Evolutionary conservation across 1,140 invertebrate species (phyloP).

Genomic region (Doryteuthis pealeii): DNA sequence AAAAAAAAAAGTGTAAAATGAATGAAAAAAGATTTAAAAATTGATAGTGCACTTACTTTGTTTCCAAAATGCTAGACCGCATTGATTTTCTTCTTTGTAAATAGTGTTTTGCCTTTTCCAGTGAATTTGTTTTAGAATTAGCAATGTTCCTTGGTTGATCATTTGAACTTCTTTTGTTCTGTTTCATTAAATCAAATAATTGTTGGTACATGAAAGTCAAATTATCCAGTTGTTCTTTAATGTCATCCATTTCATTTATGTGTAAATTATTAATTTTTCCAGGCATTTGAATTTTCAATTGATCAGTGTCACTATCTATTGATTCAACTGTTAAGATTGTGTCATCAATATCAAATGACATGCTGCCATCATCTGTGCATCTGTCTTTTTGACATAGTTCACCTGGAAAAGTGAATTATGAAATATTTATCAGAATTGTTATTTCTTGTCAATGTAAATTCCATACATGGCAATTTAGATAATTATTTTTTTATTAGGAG

Average conservation of each 20-base stretch:
- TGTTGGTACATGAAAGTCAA: slow-evolving; percentile 87
- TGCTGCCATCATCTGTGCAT: slow-evolving; percentile 37
- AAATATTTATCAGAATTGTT: too few species aligned
- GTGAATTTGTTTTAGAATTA: slow-evolving; percentile 49
- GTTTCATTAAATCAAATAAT: slow-evolving; percentile 75
- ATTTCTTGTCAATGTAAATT: too few species aligned
- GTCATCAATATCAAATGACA: slow-evolving; percentile 51
- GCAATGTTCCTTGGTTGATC: slow-evolving; percentile 45
- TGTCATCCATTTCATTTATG: slow-evolving; percentile 8
- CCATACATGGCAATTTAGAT: too few species aligned
- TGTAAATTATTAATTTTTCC: neutral
- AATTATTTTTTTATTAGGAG: too few species aligned
- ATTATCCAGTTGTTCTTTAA: slow-evolving; percentile 73
- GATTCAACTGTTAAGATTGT: slow-evolving; percentile 47
- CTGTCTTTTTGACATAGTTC: neutral
- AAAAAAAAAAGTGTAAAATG: too few species aligned
- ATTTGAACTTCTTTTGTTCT: neutral
- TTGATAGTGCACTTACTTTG: slow-evolving; percentile 34
- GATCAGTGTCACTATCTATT: slow-evolving; percentile 25
- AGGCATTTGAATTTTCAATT: neutral
- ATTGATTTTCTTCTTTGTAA: slow-evolving; percentile 21
- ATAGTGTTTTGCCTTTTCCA: slow-evolving; percentile 26
- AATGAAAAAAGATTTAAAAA: too few species aligned
- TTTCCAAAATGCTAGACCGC: slow-evolving; percentile 29
- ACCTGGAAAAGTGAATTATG: too few species aligned